Base-by-base conservation (phyloP, 1,140 invertebrate genomes). In the Pissodes strobi region DNA sequence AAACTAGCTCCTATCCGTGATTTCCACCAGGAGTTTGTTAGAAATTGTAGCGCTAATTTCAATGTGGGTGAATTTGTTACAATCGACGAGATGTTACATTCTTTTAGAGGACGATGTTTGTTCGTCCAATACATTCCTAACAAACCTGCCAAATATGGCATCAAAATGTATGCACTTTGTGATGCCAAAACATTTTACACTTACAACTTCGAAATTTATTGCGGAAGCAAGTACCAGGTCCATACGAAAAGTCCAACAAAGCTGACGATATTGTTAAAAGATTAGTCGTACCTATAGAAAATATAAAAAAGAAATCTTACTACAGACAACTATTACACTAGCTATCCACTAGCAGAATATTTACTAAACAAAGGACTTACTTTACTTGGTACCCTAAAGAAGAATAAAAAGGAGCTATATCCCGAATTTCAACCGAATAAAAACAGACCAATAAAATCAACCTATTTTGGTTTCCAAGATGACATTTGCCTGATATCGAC, bases 101-200 rank as follows among this genome's bases (percentile, higher is more conserved):
- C 60, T 15, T 81, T 79, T 65, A 67, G 76, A 41, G 76, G 78
- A 19, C 43, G 74, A 38, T 80, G 76, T 82, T 82, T 61, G 67
- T 74, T n/a, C n/a, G n/a, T n/a, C n/a, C n/a, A n/a, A n/a, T n/a
- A n/a, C n/a, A n/a, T n/a, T n/a, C n/a, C n/a, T 43, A 74, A 73
- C 30, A 82, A 83, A 74, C 80, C 81, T 0, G 72, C 70, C 22
- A 38, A 81, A 80, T n/a, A n/a, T n/a, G n/a, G n/a, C n/a, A n/a
- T n/a, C n/a, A n/a, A n/a, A n/a, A n/a, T n/a, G n/a, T n/a, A 66
- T 83, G 80, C 70, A 69, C 45, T 63, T 77, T 22, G 73, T 76
- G 63, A 58, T 77, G 60, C 78, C n/a, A n/a, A n/a, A n/a, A n/a
- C n/a, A n/a, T n/a, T n/a, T n/a, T n/a, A n/a, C n/a, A n/a, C n/a